Evolutionary conservation across 92 coral and sea anemone species (phyloP), one percentile per base, ranked within the genome.

Genomic region (Epizoanthus rinbou): DNA sequence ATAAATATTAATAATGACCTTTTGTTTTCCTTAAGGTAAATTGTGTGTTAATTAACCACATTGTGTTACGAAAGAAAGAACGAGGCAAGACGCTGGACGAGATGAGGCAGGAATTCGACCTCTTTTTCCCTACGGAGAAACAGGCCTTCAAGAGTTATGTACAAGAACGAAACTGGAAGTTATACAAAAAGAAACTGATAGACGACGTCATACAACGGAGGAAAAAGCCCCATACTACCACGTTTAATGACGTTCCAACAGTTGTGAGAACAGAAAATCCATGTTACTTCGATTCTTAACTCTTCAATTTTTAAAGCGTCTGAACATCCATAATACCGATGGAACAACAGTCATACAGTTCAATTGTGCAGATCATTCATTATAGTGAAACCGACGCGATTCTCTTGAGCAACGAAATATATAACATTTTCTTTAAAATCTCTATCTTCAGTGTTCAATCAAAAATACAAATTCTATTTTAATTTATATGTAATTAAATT

Each of bases 91-190:
- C 84, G 9, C 60, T 96, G 85, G 94, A 88, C 45, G 85, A 80
- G 7, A 58, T 93, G 80, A 89, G 86, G 45, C 86, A 89, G 59
- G 75, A 88, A 28, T 89, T 96, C 8, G 81, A 75, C 13, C 79
- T 86, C 15, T 82, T 87, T 63, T 90, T 90, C 57, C 94, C 97
- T 25, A 86, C 93, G 41, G 73, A 75, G 67, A 87, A 84, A 74
- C 86, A 96, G 76, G 99, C 91, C 6, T 96, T 96, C 72, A 68
- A 83, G 45, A 85, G 87, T 31, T 96, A 90, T 74, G 35, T 79
- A 16, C 87, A 88, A 60, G 96, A 90, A 67, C 79, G 88, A 76
- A 90, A 87, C 76, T 96, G 99, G 99, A 96, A 91, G 64, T 80
- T 86, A 82, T 96, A 93, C 93, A 96, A 90, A 80, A 96, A 93